phyloP scores from a whole-genome alignment of 2,888 invertebrate species.

The Amiota minor region DNA sequence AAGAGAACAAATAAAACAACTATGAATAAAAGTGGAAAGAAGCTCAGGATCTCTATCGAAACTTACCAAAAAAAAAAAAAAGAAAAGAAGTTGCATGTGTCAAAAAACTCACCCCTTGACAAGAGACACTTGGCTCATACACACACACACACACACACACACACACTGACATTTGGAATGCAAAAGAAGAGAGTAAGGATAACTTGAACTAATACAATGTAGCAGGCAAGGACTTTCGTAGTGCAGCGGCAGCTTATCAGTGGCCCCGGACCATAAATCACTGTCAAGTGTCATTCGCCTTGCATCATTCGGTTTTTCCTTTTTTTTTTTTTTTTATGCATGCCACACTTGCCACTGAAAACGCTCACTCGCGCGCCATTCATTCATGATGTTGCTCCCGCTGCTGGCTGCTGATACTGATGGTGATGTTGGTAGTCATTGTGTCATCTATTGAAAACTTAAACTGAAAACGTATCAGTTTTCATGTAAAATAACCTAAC shows the following conservation, averaged over 20 bases:
- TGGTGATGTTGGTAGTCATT: not conserved
- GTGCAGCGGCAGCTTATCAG: slow-evolving; percentile 60
- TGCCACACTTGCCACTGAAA: slow-evolving; percentile 3
- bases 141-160: not conserved
- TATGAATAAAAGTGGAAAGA: not conserved
- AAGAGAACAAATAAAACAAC: slow-evolving; percentile 3
- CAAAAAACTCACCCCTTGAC: slow-evolving; percentile 18
- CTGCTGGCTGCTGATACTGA: not conserved
- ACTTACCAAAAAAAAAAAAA: not conserved
- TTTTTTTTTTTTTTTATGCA: slow-evolving; percentile 14
- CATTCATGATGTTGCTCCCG: too few species aligned
- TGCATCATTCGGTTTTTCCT: slow-evolving; percentile 12
- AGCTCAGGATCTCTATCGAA: too few species aligned
- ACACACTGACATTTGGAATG: slow-evolving; percentile 52
- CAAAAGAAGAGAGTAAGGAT: not conserved
- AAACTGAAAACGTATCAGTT: slow-evolving; percentile 14
- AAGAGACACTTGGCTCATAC: too few species aligned
- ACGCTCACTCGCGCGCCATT: not conserved
- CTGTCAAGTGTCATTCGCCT: slow-evolving; percentile 73
- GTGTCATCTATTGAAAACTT: not conserved
- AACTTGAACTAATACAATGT: not conserved
- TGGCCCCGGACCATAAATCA: slow-evolving; percentile 71
- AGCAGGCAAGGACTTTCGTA: slow-evolving; percentile 45
- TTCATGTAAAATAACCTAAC: slow-evolving; percentile 9
- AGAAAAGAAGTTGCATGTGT: slow-evolving; percentile 7